phyloP scores from a whole-genome alignment of 2,797 vertebrate genomes.

The Hemibagrus guttatus region DNA sequence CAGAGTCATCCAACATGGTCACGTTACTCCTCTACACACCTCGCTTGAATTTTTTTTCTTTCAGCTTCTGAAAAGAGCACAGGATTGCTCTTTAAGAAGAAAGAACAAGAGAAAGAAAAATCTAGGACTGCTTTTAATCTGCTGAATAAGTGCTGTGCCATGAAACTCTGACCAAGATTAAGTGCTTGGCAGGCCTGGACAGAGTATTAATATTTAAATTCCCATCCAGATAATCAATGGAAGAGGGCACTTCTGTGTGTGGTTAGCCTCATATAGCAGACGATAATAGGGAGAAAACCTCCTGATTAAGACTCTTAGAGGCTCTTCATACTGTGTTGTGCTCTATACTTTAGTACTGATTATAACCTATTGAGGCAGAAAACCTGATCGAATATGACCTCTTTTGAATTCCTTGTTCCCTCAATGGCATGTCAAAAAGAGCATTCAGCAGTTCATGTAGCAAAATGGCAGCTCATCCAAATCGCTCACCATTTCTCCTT shows the following conservation, averaged over 20 bases:
- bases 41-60: constrained; percentile 71
- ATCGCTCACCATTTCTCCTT: constrained; percentile 84
- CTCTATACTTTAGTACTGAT: constrained; percentile 96
- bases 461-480: constrained; percentile 86
- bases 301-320: constrained; percentile 92
- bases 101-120: constrained; percentile 50
- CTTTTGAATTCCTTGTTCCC: constrained; percentile 98
- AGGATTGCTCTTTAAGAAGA: constrained; percentile 55
- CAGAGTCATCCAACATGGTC: constrained; percentile 64
- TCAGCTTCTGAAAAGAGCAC: constrained; percentile 72
- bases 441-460: constrained; percentile 95
- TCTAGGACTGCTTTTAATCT: constrained; percentile 81
- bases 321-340: constrained; percentile 89
- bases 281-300: constrained; percentile 94
- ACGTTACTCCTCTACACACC: constrained; percentile 70
- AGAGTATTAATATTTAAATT: constrained; percentile 89
- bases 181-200: constrained; percentile 75
- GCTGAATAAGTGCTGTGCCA: constrained; percentile 82
- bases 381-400: constrained; percentile 98
- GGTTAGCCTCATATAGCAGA: constrained; percentile 84
- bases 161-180: constrained; percentile 76
- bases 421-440: constrained; percentile 98
- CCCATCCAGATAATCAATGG: constrained; percentile 83
- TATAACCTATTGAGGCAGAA: constrained; percentile 99
- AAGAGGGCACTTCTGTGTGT: constrained; percentile 79